These are phyloP conservation scores for Anoplius nigerrimus DNA, from an alignment of 2,888 invertebrate species.

Conservation along the genomic window DNA sequence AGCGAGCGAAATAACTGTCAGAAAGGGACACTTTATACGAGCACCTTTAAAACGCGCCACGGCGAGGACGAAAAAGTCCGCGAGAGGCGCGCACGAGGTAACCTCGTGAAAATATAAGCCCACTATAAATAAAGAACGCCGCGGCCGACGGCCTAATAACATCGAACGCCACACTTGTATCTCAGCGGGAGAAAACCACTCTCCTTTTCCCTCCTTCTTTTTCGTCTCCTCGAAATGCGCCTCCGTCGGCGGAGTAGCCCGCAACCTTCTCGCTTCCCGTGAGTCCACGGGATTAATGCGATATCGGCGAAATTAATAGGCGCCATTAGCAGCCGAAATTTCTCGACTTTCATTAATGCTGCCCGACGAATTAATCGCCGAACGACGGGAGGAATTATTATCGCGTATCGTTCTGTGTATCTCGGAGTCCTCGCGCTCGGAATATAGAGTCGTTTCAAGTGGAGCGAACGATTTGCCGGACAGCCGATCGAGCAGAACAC, in stretches of 20 bases:
- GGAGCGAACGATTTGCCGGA: not conserved
- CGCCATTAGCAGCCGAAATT: constrained; percentile 1
- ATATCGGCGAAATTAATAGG: constrained; percentile 16
- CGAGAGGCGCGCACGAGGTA: constrained; percentile 5
- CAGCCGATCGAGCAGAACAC: constrained; percentile 41
- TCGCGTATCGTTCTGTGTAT: not conserved
- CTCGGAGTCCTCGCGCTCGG: constrained; percentile 29
- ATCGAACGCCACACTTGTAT: constrained; percentile 2
- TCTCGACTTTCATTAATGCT: not conserved
- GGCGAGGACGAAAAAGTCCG: not conserved
- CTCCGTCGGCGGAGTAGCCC: not conserved
- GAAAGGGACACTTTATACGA: constrained; percentile 19
- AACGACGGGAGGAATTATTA: no score
- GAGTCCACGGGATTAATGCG: not conserved
- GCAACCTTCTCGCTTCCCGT: not conserved
- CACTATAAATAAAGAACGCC: constrained; percentile 30
- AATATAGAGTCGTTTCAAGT: constrained; percentile 6
- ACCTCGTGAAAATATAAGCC: constrained; percentile 26
- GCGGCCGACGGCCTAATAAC: constrained; percentile 26
- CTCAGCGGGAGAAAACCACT: constrained; percentile 8
- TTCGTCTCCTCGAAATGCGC: not conserved
- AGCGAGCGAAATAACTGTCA: constrained; percentile 4
- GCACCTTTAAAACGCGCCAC: not conserved
- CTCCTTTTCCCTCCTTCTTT: constrained; percentile 10
- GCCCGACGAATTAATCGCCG: not conserved